These are phyloP conservation scores for Zaprionus inermis DNA, from an alignment of 1,140 invertebrate genomes.

Conservation along the genomic window DNA sequence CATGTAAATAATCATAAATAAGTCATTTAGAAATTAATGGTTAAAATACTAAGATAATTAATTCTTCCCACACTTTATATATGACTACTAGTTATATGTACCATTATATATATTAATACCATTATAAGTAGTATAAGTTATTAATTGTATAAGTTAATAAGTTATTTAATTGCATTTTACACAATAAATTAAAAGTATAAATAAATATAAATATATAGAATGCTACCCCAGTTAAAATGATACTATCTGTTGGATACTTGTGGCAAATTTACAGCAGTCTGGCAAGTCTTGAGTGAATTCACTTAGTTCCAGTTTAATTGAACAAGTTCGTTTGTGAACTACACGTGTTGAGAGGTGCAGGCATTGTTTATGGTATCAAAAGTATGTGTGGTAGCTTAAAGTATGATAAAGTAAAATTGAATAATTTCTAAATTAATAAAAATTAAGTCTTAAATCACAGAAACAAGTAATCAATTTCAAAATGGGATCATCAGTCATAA, in stretches of 20 bases:
- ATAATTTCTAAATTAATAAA: background rate
- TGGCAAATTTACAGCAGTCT: background rate
- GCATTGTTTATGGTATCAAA: conserved; percentile 10
- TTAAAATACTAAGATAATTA: background rate
- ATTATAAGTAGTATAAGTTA: too few relatives aligned
- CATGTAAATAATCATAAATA: conserved; percentile 6
- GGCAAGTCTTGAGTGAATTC: background rate
- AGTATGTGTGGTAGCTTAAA: conserved; percentile 5
- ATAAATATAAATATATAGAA: background rate
- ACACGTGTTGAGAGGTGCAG: conserved; percentile 39
- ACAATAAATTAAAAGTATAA: background rate
- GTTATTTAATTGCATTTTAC: background rate
- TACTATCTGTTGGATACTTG: background rate
- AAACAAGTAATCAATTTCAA: background rate
- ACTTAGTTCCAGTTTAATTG: background rate
- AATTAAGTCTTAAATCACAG: background rate
- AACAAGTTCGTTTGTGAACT: conserved; percentile 31
- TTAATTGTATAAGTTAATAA: too few relatives aligned
- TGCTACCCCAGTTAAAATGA: background rate
- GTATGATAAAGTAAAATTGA: background rate
- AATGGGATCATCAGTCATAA: background rate
- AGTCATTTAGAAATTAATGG: background rate
- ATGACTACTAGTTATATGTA: too few relatives aligned
- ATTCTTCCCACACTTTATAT: background rate
- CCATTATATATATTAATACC: background rate